Base-by-base conservation (phyloP, 2,113 vertebrate genomes). In the Synchiropus splendidus region DNA sequence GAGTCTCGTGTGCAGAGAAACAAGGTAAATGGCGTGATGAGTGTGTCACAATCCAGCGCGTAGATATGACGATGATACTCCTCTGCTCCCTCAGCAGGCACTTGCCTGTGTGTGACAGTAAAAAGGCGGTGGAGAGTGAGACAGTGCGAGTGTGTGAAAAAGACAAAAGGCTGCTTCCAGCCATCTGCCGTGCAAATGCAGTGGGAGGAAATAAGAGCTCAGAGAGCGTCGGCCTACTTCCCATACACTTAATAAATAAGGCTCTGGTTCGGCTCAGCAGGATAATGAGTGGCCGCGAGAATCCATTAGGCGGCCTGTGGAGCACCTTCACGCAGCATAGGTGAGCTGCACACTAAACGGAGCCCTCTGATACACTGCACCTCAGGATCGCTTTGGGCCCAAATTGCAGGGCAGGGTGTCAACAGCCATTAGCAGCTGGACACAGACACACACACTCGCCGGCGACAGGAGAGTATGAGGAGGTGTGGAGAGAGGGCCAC, bases 401-500 rank as follows among this genome's bases (percentile, higher is more conserved):
- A 14, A 31, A 50, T 47, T 58, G 50, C 52, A 47, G 50, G 54
- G 15, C 13, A 42, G 41, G 45, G 48, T 53, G 62, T 67, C 56
- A 45, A 42, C 50, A 47, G 58, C 54, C 60, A 65, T 75, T 68
- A 57, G 47, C 38, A 34, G 52, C 42, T 36, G 55, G 58, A 53
- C 62, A 45, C 18, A 12, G 31, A 16, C 48, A 48, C 31, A 46
- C n/a, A 37, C 18, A 40, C 42, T 30, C 34, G 40, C 41, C 40
- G 43, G 46, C 31, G 53, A 47, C 31, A 54, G 16, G 56, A 46
- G 48, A 55, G 50, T n/a, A n/a, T n/a, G 51, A 52, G 61, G 39
- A 63, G 74, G 62, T 68, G 68, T 71, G 17, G 50, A 51, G 52
- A 59, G 45, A 54, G 44, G 54, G 51, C 54, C n/a, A 69, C 51